Base-by-base conservation (phyloP, 2,113 vertebrate species). In the Semnornis frantzii region DNA sequence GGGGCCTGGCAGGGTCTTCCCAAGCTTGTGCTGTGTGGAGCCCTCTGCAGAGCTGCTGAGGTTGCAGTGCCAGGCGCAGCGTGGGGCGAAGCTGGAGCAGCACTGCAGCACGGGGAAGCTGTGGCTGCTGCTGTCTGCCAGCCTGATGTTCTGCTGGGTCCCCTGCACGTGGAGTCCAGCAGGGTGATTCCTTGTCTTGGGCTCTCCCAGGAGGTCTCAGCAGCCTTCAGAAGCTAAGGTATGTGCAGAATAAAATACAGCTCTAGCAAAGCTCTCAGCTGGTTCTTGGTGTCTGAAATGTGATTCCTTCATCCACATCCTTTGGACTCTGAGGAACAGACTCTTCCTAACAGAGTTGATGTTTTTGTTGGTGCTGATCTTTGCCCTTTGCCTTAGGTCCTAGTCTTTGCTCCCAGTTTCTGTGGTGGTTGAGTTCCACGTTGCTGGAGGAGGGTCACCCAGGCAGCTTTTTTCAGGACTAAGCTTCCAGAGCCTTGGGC, bases 301-400 rank as follows among this genome's bases (percentile, higher is more conserved):
- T 0, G 8, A 27, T 46, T 75, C 78, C 59, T 78, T 58, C 34
- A 3, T 46, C 57, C 1, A 0, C 6, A 48, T 70, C 57, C n/a
- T 54, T 20, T 79, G 70, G 39, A 89, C 64, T 64, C 16, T 17
- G 73, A 81, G 80, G 54, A 68, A 18, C 6, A 0, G 23, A 39
- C 34, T 73, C 23, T 55, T 82, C 31, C 11, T 31, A 39, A 39
- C 46, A 39, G 27, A 1, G 14, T 13, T 62, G 54, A 27, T 57
- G 68, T 57, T 89, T 94, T 55, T 82, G 19, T 44, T 34, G 79
- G 54, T 81, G 76, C 39, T 64, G 65, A 71, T 89, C 96, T 93
- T 96, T 94, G 89, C 62, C 57, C 96, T 92, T 91, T 89, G 91
- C 71, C 24, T 85, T 27, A 5, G 33, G 37, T 60, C 48, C 25